These are phyloP conservation scores for Callionymus lyra DNA, from an alignment of 2,113 vertebrate genomes.

Conservation along the genomic window DNA sequence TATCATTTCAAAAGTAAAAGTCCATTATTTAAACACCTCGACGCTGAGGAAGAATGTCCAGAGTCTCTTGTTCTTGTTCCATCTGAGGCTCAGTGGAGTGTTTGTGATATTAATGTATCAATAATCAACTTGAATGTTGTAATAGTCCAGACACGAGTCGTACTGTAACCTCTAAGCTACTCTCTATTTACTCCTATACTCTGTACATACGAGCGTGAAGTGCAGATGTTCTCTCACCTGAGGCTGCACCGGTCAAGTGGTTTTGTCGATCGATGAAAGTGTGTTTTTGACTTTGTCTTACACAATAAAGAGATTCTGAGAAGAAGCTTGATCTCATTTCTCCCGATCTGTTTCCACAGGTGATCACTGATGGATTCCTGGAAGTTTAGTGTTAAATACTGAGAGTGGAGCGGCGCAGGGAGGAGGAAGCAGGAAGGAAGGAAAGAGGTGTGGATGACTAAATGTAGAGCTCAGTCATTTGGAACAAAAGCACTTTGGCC, in stretches of 20 bases:
- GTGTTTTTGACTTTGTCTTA: too few species aligned
- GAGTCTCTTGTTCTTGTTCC: neutral
- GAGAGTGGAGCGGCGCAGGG: neutral
- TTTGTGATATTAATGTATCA: conserved; percentile 60
- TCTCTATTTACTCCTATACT: conserved; percentile 31
- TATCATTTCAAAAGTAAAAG: too few species aligned
- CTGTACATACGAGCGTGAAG: conserved; percentile 27
- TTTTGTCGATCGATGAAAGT: too few species aligned
- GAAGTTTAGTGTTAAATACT: conserved; percentile 8
- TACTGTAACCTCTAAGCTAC: conserved; percentile 40
- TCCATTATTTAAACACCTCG: too few species aligned
- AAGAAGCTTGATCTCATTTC: too few species aligned
- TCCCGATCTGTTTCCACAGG: too few species aligned
- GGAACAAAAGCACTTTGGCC: conserved; percentile 40
- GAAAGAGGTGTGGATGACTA: conserved; percentile 55
- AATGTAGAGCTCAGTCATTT: conserved; percentile 29
- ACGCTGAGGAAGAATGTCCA: too few species aligned
- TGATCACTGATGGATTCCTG: conserved; percentile 4
- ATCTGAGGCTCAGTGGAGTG: conserved; percentile 27
- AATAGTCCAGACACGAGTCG: conserved; percentile 45
- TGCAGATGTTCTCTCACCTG: too few species aligned
- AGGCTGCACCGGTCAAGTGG: too few species aligned
- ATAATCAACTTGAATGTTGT: conserved; percentile 71
- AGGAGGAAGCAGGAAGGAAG: conserved; percentile 53
- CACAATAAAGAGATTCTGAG: too few species aligned